Conservation (phyloP, 2,113 vertebrate species). For the Datnioides undecimradiatus region DNA sequence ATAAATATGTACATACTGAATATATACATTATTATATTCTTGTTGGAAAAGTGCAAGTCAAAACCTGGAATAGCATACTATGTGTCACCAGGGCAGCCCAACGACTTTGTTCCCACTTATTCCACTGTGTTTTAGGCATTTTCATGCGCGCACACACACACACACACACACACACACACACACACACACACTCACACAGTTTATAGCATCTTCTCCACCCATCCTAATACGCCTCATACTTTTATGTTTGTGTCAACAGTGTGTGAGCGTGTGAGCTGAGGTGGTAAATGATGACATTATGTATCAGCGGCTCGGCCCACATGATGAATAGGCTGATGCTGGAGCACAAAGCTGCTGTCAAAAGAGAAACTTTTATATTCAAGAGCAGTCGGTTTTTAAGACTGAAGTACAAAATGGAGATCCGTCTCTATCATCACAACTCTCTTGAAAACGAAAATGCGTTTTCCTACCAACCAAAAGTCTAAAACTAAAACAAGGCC, state of each 20-base stretch:
- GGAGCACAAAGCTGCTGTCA: constrained; percentile 13
- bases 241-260: constrained; percentile 26
- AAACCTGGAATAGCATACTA: background rate
- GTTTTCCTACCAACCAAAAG: background rate
- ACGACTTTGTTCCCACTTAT: background rate
- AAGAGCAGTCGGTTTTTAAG: background rate
- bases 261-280: constrained; percentile 24
- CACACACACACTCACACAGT: background rate
- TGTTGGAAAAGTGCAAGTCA: background rate
- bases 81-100: background rate
- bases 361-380: background rate
- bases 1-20: background rate
- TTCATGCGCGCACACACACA: background rate
- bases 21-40: too few relatives aligned
- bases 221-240: constrained; percentile 33
- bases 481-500: background rate
- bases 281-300: constrained; percentile 54
- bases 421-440: background rate
- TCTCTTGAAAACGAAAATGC: background rate
- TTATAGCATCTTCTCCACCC: constrained; percentile 2
- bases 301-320: constrained; percentile 14
- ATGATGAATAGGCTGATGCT: constrained; percentile 9
- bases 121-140: background rate
- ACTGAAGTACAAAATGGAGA: background rate
- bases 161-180: background rate